These are phyloP conservation scores for Apis laboriosa DNA, from an alignment of 1,140 invertebrate genomes.

Conservation along the genomic window DNA sequence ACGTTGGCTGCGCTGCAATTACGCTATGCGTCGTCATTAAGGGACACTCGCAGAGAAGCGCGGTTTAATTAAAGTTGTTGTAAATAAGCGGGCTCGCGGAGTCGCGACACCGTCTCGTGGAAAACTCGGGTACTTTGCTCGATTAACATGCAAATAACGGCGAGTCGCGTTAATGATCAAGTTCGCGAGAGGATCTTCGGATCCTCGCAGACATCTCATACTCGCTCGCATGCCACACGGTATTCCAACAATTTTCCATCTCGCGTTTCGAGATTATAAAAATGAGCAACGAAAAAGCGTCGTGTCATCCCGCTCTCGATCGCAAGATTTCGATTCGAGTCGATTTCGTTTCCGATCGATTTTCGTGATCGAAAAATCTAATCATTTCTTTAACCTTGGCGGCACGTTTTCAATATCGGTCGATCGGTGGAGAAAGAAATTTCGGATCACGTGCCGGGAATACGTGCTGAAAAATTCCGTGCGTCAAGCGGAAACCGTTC, in stretches of 20 bases:
- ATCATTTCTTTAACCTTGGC: constrained; percentile 35
- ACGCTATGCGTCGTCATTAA: constrained; percentile 31
- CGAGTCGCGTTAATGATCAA: constrained; percentile 28
- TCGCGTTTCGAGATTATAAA: neutral
- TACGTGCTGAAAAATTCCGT: constrained; percentile 10
- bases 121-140: constrained; percentile 1
- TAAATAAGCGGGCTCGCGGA: constrained; percentile 28
- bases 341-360: neutral
- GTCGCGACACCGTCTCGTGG: neutral
- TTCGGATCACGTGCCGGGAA: constrained; percentile 42
- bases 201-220: too few relatives aligned
- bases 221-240: neutral
- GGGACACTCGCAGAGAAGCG: constrained; percentile 8
- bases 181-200: neutral
- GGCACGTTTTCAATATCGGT: constrained; percentile 48
- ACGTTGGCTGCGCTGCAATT: constrained; percentile 29
- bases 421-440: constrained; percentile 27
- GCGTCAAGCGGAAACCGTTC: neutral
- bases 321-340: neutral
- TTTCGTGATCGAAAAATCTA: neutral
- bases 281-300: too few relatives aligned
- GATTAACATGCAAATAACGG: constrained; percentile 40
- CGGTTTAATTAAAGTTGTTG: constrained; percentile 57
- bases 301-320: too few relatives aligned
- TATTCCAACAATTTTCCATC: neutral